Percentiles rank a stretch among this genome's conserved stretches.
phyloP scores from a whole-genome alignment of 2,113 vertebrate species.

The Capreolus pygargus region DNA sequence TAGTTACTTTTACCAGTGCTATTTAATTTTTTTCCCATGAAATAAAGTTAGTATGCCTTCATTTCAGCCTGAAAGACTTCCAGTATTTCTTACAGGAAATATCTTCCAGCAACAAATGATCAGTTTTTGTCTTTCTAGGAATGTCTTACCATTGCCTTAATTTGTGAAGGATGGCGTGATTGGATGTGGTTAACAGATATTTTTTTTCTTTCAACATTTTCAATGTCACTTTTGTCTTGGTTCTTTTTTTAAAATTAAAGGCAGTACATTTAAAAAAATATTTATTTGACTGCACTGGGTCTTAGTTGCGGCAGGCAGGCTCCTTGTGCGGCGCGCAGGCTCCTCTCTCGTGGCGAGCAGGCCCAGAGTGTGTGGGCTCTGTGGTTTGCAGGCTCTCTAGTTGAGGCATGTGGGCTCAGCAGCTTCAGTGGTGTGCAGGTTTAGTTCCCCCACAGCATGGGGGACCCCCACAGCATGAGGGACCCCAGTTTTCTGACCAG shows the following conservation, averaged over 20 bases:
- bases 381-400: not conserved
- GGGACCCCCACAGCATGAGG: not conserved
- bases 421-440: not conserved
- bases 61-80: not conserved
- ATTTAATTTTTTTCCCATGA: not conserved
- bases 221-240: not conserved
- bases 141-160: not conserved
- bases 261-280: not conserved
- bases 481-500: not conserved
- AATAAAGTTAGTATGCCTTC: not conserved
- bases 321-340: not conserved
- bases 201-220: not conserved
- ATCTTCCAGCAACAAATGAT: not conserved
- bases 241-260: not conserved
- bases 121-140: not conserved
- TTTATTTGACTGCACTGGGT: not conserved
- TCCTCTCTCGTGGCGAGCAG: fast-evolving
- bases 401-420: not conserved
- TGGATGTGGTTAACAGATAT: not conserved
- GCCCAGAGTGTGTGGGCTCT: not conserved
- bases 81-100: not conserved
- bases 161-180: not conserved
- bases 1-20: not conserved
- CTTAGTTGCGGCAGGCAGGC: not conserved
- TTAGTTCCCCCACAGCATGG: not conserved